phyloP scores from a whole-genome alignment of 2,113 vertebrate species.

The Miniopterus natalensis region DNA sequence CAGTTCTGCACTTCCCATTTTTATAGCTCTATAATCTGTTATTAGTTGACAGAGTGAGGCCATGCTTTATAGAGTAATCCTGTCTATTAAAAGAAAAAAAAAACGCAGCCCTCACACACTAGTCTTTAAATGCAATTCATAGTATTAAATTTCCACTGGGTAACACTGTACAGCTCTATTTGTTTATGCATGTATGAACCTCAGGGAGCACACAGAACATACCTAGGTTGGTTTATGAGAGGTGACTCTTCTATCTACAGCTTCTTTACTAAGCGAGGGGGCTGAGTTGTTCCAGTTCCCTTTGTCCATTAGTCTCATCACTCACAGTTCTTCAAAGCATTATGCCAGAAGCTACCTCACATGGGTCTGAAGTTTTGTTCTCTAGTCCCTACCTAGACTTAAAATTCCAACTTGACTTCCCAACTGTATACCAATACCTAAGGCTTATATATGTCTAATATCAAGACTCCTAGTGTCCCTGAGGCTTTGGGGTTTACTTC shows the following conservation, averaged over 20 bases:
- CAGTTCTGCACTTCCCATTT: neutral
- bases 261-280: neutral
- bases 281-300: neutral
- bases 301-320: neutral
- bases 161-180: neutral
- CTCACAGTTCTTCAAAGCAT: neutral
- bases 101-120: neutral
- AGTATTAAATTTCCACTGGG: neutral
- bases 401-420: neutral
- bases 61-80: neutral
- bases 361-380: neutral
- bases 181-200: neutral
- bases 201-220: neutral
- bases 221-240: neutral
- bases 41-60: neutral
- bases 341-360: neutral
- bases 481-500: neutral
- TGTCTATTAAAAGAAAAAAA: neutral
- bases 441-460: neutral
- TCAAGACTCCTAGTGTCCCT: neutral
- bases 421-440: neutral
- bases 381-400: neutral
- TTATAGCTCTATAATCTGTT: neutral
- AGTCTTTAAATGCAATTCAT: neutral
- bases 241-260: neutral